Base-by-base conservation (phyloP, 2,113 vertebrate species). In the Dasypus novemcinctus region DNA sequence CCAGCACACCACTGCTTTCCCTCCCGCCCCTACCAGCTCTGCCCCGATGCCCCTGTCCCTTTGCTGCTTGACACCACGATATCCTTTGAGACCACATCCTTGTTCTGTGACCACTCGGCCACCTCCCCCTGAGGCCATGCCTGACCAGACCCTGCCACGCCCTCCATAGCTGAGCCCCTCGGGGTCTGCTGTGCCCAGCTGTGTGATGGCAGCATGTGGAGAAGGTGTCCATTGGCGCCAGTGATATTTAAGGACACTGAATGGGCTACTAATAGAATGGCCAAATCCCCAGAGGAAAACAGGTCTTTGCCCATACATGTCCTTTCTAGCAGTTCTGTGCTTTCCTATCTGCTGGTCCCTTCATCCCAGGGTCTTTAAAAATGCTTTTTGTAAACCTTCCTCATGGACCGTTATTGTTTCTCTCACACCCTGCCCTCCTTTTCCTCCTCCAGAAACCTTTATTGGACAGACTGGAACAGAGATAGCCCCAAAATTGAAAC, bases 381-480 rank as follows among this genome's bases (percentile, higher is more conserved):
- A 52, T 21, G 57, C 11, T 27, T 66, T 66, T 54, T 14, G 5
- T 18, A 1, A 57, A 7, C 57, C 14, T 83, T 36, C 21, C 31
- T 63, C 17, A 1, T 9, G 7, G 17, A 2, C n/a, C 36, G 41
- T 93, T 21, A 33, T 57, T 4, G 6, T 49, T 38, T 31, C 38
- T 86, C 75, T 76, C 54, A n/a, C 33, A n/a, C 43, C 80, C 66
- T 36, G 33, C 18, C 5, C 21, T 25, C 31, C 43, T 49, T 74
- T 96, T 87, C 27, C 52, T 80, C 17, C 69, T 68, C 90, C 95
- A 99, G 99, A 92, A 99, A 99, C 80, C 98, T 99, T 11, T 99
- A 99, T 86, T 99, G 99, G 99, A 98, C 99, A 54, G 99, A 99
- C 95, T 99, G 99, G 99, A 99, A 99, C 97, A 98, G 99, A 95